Base-by-base conservation (phyloP, 1,140 invertebrate species). In the Drosophila bocki region DNA sequence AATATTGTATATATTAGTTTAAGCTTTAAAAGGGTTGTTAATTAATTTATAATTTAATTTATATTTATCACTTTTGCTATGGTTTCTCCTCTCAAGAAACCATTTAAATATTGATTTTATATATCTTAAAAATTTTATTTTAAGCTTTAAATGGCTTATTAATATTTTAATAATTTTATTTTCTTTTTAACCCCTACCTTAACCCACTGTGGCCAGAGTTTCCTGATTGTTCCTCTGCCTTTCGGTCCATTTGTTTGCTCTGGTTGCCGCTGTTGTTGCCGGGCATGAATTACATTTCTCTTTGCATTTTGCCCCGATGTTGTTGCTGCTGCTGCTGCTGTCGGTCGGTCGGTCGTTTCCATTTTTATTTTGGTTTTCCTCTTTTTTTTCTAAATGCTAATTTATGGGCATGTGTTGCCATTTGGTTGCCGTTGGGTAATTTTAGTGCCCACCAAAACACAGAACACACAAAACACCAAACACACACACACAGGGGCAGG, bases 331-430 rank as follows among this genome's bases (percentile, higher is more conserved):
- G 63, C 61, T 75, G 50, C 17, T 19, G 51, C 33, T 17, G 58
- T 56, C 41, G 62, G 47, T 71, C 19, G 65, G 15, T 17, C 26
- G 26, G 22, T 29, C 39, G 15, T 62, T 65, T 75, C 35, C 19
- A 47, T 64, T 64, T 68, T 51, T 76, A 78, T 69, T 70, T 69
- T 70, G 62, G 69, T 70, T 70, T 64, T 62, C 78, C 65, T 82
- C 50, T 57, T 62, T 70, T 75, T 48, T 87, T 87, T 90, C 85
- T 90, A 90, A 90, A 90, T 90, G 86, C 85, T 90, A 90, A 90
- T 90, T 90, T 90, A 90, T 90, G 85, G 85, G 85, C 85, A 90
- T 90, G 85, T 90, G 85, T 91, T 91, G 85, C 86, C 86, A 90
- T 90, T 88, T 88, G 85, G 81, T 88, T 88, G 81, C 85, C 85